Base-by-base conservation (phyloP, 2,797 vertebrate species). In the Poeciliopsis paucimaculata region DNA sequence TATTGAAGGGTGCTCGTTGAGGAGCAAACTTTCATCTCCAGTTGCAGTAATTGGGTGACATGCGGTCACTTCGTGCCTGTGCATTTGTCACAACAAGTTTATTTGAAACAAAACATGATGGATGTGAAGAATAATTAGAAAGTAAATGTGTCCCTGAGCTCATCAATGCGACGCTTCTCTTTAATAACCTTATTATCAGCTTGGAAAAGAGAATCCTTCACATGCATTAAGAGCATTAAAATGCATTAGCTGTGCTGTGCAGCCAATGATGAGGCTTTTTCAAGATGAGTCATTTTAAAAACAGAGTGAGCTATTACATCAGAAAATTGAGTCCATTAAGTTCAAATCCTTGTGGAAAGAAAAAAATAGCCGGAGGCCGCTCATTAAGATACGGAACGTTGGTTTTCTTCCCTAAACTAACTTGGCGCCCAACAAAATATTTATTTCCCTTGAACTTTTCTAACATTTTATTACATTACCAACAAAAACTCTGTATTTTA, bases 241-340 rank as follows among this genome's bases (percentile, higher is more conserved):
- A 89, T 84, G 85, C 82, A 87, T 84, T 80, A 84, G 80, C 64
- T 83, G 87, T 84, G 46, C 83, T 79, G 79, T 2, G 71, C 77
- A 23, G 86, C 87, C 81, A 71, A 83, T 79, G 80, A 73, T 77
- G 85, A 91, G 81, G 78, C 77, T 72, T 80, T 78, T 86, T 85
- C 60, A 84, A 82, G 79, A 92, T 89, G 88, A 92, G 16, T 84
- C 78, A 84, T 84, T 89, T 86, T 84, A 78, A 92, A 83, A 86
- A 90, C 84, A 57, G 55, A 82, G 76, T 71, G 78, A 84, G 77
- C 78, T 84, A 78, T 91, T 88, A 82, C 80, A 84, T 83, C 88
- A 80, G 57, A 23, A 39, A 85, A 90, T 90, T 88, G 81, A 83
- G 77, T 83, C 86, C 87, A 90, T 92, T 90, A 90, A 84, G 75